phyloP scores from a whole-genome alignment of 2,113 vertebrate species.

The Aegotheles bennettii region DNA sequence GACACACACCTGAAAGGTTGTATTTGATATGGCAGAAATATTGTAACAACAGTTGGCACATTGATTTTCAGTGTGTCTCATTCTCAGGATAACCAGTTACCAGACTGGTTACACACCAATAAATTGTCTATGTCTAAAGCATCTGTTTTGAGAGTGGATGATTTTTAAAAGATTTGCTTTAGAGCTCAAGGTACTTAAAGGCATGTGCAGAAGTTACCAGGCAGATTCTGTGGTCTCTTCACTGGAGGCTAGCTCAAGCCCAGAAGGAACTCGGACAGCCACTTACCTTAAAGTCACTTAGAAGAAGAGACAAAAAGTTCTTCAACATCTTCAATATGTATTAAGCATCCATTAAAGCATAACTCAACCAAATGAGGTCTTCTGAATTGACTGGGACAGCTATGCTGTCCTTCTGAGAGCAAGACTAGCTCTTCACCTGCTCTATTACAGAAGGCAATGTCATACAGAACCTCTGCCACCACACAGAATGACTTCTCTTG shows the following conservation, averaged over 20 bases:
- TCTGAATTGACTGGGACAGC: not conserved
- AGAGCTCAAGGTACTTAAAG: not conserved
- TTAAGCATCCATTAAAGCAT: not conserved
- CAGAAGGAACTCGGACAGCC: not conserved
- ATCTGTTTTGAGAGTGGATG: not conserved
- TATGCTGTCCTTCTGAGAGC: not conserved
- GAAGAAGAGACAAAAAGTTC: not conserved
- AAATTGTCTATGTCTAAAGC: not conserved
- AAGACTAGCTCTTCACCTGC: not conserved
- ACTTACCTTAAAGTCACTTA: not conserved
- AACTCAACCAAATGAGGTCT: not conserved
- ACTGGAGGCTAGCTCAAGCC: not conserved
- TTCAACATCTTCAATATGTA: not conserved
- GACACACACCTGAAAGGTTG: not conserved
- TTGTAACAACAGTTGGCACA: not conserved
- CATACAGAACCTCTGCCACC: not conserved
- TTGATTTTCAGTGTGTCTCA: not conserved
- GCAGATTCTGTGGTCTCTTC: not conserved
- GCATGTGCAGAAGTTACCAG: not conserved
- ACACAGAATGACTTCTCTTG: not conserved
- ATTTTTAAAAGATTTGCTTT: not conserved
- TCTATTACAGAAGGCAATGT: not conserved
- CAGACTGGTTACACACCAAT: not conserved
- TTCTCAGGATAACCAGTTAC: not conserved
- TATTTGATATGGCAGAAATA: not conserved